phyloP scores from a whole-genome alignment of 2,888 invertebrate species.

The Harpalus rubripes region DNA sequence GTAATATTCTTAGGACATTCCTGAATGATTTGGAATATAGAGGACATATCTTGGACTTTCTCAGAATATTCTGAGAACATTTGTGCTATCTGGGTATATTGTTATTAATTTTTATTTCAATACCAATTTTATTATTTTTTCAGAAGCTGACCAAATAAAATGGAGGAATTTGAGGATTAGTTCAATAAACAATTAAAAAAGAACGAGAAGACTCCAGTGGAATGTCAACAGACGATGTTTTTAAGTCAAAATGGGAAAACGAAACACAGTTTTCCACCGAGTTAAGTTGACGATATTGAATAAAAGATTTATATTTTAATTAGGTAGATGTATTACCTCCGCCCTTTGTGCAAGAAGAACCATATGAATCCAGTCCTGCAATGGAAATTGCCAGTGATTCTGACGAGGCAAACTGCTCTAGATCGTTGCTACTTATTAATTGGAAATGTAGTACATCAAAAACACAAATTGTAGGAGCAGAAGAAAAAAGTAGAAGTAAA shows the following conservation, averaged over 20 bases:
- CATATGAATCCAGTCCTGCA: background rate
- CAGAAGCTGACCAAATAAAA: conserved; percentile 6
- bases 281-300: background rate
- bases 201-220: conserved; percentile 15
- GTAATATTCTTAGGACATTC: too few relatives aligned
- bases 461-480: background rate
- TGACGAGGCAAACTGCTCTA: background rate
- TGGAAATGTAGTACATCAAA: background rate
- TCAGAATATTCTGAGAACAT: too few relatives aligned
- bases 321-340: background rate
- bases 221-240: conserved; percentile 14
- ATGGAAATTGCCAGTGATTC: background rate
- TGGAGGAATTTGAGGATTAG: conserved; percentile 14
- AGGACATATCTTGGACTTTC: too few relatives aligned
- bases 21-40: too few relatives aligned
- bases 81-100: too few relatives aligned
- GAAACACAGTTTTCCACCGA: background rate
- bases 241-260: conserved; percentile 22
- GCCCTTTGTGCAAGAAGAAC: background rate
- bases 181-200: conserved; percentile 40
- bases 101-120: background rate
- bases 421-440: background rate
- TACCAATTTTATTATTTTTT: background rate
- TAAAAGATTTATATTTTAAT: conserved; percentile 12
- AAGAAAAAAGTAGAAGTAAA: background rate